Evolutionary conservation across 2,888 invertebrate species (phyloP).

Genomic region (Lepidocyrtoides sp.): DNA sequence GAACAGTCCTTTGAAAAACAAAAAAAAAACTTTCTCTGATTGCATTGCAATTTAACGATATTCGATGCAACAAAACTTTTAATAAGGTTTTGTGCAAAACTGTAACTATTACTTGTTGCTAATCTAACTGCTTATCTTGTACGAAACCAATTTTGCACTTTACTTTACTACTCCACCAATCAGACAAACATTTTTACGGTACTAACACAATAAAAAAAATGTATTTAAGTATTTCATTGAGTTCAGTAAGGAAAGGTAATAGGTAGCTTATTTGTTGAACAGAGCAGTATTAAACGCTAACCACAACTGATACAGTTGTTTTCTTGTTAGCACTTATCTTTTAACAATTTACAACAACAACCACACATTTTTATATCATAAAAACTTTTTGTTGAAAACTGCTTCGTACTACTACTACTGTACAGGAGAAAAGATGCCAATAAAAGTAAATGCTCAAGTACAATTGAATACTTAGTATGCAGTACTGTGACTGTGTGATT

Average conservation of each 20-base stretch:
- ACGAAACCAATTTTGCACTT: conserved; percentile 30
- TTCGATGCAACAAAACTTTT: neutral
- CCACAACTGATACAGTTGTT: neutral
- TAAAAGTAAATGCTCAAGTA: neutral
- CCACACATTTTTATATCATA: neutral
- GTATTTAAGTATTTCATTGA: neutral
- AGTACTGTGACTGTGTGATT: too few species aligned
- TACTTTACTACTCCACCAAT: conserved; percentile 21
- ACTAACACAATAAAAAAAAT: neutral
- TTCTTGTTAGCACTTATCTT: conserved; percentile 29
- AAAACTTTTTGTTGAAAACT: neutral
- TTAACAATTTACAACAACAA: neutral
- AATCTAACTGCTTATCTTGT: neutral
- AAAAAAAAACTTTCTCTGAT: conserved; percentile 63
- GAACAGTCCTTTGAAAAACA: neutral
- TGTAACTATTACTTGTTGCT: conserved; percentile 2
- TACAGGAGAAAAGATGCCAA: neutral
- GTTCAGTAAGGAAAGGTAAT: neutral
- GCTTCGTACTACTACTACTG: neutral
- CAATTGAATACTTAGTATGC: too few species aligned
- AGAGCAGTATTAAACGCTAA: neutral
- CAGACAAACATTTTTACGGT: conserved; percentile 9
- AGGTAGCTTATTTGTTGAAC: neutral
- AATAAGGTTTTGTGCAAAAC: neutral
- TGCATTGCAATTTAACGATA: conserved; percentile 1